phyloP scores from a whole-genome alignment of 2,888 invertebrate genomes.

The Aspidiotus rigidus region DNA sequence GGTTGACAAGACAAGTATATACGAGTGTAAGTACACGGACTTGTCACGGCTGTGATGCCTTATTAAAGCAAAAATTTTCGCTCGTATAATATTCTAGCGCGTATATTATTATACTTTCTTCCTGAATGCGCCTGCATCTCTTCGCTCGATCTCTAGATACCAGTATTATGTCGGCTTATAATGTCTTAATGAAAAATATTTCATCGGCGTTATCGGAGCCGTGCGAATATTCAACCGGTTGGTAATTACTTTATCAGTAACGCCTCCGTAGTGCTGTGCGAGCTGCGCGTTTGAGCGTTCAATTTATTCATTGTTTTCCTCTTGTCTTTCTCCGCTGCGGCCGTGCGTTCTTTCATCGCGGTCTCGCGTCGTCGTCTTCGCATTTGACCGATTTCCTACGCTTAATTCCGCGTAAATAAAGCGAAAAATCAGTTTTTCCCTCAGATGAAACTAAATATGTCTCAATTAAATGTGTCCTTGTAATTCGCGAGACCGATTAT shows the following conservation, averaged over 20 bases:
- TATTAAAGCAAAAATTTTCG: constrained; percentile 20
- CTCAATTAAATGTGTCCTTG: neutral
- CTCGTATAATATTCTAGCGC: neutral
- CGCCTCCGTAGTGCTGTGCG: constrained; percentile 25
- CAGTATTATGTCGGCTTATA: neutral
- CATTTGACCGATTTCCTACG: constrained; percentile 14
- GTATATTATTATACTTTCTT: neutral
- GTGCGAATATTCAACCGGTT: constrained; percentile 14
- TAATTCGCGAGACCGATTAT: no score
- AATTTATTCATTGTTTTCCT: constrained; percentile 29
- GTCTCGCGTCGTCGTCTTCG: neutral
- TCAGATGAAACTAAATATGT: neutral
- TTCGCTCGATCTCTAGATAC: neutral
- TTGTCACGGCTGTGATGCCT: neutral
- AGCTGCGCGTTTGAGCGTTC: constrained; percentile 18
- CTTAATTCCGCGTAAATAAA: constrained; percentile 29
- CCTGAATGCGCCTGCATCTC: neutral
- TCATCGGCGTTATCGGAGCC: constrained; percentile 10
- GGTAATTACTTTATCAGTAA: constrained; percentile 33
- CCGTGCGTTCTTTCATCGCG: neutral
- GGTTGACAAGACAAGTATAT: constrained; percentile 21
- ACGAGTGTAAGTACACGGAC: neutral
- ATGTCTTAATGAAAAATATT: constrained; percentile 28
- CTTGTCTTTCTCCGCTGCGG: neutral
- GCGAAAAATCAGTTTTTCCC: constrained; percentile 20